Evolutionary conservation across 2,888 invertebrate species (phyloP).

Genomic region (Cyclophora punctaria): DNA sequence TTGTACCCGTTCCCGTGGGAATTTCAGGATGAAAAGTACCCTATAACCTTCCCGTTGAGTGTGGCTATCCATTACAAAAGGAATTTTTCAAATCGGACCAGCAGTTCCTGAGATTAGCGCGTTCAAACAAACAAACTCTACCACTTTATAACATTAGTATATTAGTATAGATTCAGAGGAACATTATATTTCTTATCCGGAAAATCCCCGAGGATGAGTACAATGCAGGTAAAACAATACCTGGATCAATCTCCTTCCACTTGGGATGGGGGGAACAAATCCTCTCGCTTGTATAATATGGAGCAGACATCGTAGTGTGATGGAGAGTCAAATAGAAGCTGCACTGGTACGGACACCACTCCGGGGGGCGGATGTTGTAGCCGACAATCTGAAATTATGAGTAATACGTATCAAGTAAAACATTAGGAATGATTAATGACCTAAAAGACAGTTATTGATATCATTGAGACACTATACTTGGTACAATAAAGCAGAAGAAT

Average conservation of each 20-base stretch:
- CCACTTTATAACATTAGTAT: too few relatives aligned
- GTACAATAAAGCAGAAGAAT: background rate
- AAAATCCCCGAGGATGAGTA: background rate
- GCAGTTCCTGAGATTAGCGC: too few relatives aligned
- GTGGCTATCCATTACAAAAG: too few relatives aligned
- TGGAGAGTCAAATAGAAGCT: constrained; percentile 88
- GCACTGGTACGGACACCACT: constrained; percentile 61
- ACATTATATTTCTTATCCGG: too few relatives aligned
- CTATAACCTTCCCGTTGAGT: too few relatives aligned
- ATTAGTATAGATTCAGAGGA: too few relatives aligned
- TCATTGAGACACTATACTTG: background rate
- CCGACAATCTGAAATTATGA: constrained; percentile 63
- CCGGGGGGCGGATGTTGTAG: constrained; percentile 65
- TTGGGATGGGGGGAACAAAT: constrained; percentile 82
- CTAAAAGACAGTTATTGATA: background rate
- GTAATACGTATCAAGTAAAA: background rate
- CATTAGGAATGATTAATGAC: background rate
- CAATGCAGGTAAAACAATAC: constrained; percentile 29
- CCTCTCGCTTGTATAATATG: constrained; percentile 88
- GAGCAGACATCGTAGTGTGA: constrained; percentile 85
- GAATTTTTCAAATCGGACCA: too few relatives aligned
- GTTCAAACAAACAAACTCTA: too few relatives aligned
- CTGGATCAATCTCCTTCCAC: constrained; percentile 87
- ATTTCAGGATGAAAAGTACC: too few relatives aligned
- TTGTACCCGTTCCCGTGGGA: too few relatives aligned